Percentiles rank a stretch among this genome's conserved stretches.
These are phyloP conservation scores for Lathamus discolor DNA, from an alignment of 2,113 vertebrate genomes.

Conservation along the genomic window DNA sequence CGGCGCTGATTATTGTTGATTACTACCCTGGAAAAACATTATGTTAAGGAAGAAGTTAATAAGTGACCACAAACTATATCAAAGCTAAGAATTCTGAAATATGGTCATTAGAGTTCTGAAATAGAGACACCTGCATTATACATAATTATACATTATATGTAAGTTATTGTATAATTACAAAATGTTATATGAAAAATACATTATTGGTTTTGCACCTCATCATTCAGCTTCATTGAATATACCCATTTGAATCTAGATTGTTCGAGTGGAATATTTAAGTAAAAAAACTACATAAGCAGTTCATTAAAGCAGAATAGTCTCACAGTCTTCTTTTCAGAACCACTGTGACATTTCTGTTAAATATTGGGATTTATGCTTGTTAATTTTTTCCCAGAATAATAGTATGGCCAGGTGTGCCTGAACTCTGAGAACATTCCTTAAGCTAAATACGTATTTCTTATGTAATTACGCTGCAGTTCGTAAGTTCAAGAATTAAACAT, in stretches of 20 bases:
- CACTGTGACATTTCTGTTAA: neutral
- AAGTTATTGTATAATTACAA: neutral
- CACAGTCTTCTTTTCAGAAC: neutral
- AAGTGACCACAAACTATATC: neutral
- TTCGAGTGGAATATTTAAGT: neutral
- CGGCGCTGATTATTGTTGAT: neutral
- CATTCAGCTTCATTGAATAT: neutral
- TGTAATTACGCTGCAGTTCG: neutral
- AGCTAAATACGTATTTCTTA: neutral
- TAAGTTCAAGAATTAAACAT: neutral
- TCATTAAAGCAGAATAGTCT: neutral
- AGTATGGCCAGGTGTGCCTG: neutral
- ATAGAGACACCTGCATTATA: neutral
- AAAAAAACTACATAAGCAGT: neutral
- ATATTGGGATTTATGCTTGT: neutral
- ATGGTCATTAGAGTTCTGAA: neutral
- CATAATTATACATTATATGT: neutral
- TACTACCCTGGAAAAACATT: neutral
- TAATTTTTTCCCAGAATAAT: neutral
- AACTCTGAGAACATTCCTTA: neutral
- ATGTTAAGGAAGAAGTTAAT: neutral
- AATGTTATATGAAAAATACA: neutral
- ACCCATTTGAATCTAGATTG: neutral
- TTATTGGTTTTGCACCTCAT: neutral
- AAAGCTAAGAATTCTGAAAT: neutral